phyloP scores from a whole-genome alignment of 1,140 invertebrate species.

The Parapsyche elsis region DNA sequence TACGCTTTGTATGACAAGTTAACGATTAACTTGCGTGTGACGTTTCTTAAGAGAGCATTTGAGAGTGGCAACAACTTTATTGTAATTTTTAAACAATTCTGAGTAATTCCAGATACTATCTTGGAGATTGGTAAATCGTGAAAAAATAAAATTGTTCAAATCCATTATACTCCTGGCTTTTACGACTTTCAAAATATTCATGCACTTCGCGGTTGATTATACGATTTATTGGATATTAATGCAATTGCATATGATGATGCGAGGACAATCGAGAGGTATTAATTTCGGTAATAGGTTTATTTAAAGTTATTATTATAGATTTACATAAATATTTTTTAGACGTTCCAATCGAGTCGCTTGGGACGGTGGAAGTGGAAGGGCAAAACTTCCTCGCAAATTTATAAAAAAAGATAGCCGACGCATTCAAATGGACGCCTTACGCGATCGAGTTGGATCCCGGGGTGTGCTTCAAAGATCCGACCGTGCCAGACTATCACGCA shows the following conservation, averaged over 20 bases:
- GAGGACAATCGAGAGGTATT: constrained; percentile 61
- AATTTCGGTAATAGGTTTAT: not conserved
- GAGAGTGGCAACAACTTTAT: not conserved
- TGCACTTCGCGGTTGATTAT: constrained; percentile 80
- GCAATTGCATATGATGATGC: constrained; percentile 56
- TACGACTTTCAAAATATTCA: constrained; percentile 73
- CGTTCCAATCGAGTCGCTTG: constrained; percentile 53
- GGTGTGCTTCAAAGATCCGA: constrained; percentile 76
- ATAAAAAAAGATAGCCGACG: constrained; percentile 70
- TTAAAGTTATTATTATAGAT: not conserved
- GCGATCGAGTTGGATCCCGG: constrained; percentile 69
- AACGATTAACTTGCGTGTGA: not conserved
- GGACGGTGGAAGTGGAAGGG: constrained; percentile 63
- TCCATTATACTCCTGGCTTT: constrained; percentile 72
- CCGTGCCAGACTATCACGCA: constrained; percentile 71
- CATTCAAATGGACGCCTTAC: constrained; percentile 69
- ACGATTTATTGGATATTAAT: constrained; percentile 79
- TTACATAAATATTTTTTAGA: constrained; percentile 5
- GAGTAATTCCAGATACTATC: constrained; percentile 68
- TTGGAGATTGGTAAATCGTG: constrained; percentile 69
- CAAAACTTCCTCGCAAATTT: constrained; percentile 74
- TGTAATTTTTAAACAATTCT: not conserved
- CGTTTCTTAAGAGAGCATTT: constrained; percentile 26
- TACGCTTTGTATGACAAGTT: not conserved
- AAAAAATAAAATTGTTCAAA: constrained; percentile 70